Base-by-base conservation (phyloP, 2,113 vertebrate genomes). In the Bostrychus sinensis region DNA sequence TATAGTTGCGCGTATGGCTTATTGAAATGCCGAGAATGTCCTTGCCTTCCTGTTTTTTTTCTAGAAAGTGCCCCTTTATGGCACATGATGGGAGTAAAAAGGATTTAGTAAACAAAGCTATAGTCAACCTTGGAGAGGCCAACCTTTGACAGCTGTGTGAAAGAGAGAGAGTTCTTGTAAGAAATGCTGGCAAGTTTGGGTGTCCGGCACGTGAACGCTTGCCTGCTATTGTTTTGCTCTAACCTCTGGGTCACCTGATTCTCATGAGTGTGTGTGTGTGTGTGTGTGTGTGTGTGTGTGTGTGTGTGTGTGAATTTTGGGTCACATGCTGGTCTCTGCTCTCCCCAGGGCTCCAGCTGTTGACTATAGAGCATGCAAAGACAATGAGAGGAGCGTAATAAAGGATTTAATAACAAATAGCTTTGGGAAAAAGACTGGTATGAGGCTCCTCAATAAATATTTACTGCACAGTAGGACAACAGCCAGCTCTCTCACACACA, bases 361-460 rank as follows among this genome's bases (percentile, higher is more conserved):
- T 70, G 73, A 59, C 67, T 71, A 56, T 63, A 66, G 60, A 77
- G 62, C 53, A 54, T 30, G 50, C 68, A 58, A 42, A 56, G 20
- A 72, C 71, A 65, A 78, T 46, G 68, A 82, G 70, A 61, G 66
- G 64, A 77, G 78, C 78, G 84, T 66, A 83, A 80, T 79, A 81
- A 56, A 62, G 61, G 73, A 83, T 82, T 86, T 78, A 80, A 88
- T 75, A 88, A 81, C 83, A 85, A 84, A 85, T 77, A 81, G 61
- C 85, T 77, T 46, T 26, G 61, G 63, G 83, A 81, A 89, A 88
- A 43, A 14, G 58, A 60, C 54, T 7, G 58, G 64, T 78, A 53
- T 55, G 66, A 72, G 75, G 62, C 74, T 77, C 66, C 69, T 23
- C 1, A 71, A 86, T 69, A 87, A 88, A 87, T 81, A 85, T 84